phyloP scores from a whole-genome alignment of 92 coral and sea anemone species.

The Hydrozoanthus gracilis region DNA sequence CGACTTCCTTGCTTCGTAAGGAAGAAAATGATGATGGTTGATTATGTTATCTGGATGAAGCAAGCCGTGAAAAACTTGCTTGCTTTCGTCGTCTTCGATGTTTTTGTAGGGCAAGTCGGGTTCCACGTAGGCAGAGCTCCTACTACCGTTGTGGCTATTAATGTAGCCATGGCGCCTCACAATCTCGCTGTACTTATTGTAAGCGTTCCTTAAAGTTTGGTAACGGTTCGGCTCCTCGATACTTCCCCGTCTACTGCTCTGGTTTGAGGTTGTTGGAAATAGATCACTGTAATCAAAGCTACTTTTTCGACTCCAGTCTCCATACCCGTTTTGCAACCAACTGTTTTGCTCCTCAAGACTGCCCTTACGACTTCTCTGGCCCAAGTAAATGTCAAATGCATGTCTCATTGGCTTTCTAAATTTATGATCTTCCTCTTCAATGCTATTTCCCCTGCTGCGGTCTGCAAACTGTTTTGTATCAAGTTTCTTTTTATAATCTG shows the following conservation, averaged over 20 bases:
- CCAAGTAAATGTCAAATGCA: background rate
- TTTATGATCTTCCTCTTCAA: conserved; percentile 28
- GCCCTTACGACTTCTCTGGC: conserved; percentile 36
- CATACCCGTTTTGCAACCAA: conserved; percentile 1
- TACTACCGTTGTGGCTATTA: conserved; percentile 3
- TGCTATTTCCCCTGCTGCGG: conserved; percentile 49
- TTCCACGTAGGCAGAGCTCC: conserved; percentile 26
- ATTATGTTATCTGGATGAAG: conserved; percentile 84
- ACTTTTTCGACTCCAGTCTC: conserved; percentile 43
- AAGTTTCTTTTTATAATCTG: background rate
- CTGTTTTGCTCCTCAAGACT: conserved; percentile 40
- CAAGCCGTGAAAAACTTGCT: conserved; percentile 64
- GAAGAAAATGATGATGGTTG: conserved; percentile 86
- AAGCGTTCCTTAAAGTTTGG: conserved; percentile 16
- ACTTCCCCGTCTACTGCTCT: conserved; percentile 49
- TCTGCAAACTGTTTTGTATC: background rate
- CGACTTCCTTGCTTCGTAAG: conserved; percentile 73
- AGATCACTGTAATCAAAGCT: conserved; percentile 46
- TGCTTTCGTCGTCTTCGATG: background rate
- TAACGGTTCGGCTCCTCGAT: conserved; percentile 21
- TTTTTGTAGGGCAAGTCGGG: conserved; percentile 9
- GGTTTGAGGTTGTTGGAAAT: conserved; percentile 42
- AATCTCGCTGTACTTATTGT: conserved; percentile 23
- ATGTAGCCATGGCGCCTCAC: background rate
- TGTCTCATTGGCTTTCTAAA: background rate